Evolutionary conservation across 2,797 vertebrate species (phyloP).

Genomic region (Falco rusticolus): DNA sequence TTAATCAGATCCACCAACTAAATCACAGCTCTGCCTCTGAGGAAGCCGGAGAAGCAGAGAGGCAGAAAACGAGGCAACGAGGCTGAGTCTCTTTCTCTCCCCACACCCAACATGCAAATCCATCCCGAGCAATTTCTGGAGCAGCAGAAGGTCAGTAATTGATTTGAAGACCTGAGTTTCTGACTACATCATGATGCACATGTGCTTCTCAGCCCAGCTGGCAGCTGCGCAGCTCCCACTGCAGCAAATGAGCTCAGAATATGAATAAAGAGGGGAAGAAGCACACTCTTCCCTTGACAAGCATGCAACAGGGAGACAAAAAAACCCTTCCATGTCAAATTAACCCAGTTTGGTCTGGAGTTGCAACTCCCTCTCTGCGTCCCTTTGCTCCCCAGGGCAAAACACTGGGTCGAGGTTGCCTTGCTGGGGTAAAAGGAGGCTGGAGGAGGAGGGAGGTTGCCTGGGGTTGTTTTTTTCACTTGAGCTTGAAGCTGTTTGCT

Average conservation of each 20-base stretch:
- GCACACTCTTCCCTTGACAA: neutral
- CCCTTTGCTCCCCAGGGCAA: neutral
- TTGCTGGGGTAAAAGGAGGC: neutral
- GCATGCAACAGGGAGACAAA: neutral
- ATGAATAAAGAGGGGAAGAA: neutral
- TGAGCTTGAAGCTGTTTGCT: neutral
- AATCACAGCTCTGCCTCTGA: neutral
- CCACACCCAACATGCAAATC: neutral
- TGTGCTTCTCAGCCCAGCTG: neutral
- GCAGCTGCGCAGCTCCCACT: neutral
- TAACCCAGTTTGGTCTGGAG: neutral
- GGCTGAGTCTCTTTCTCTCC: neutral
- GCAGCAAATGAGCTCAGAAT: constrained; percentile 14
- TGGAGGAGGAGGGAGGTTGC: neutral
- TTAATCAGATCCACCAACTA: neutral
- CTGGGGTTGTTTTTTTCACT: neutral
- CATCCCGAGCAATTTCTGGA: constrained; percentile 7
- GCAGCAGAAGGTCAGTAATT: constrained; percentile 13
- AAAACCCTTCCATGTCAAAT: neutral
- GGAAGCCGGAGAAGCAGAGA: neutral
- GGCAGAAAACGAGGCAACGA: neutral
- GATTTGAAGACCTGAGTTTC: constrained; percentile 2
- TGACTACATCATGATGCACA: neutral
- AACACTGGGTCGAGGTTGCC: rapidly evolving
- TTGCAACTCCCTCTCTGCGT: neutral